Evolutionary conservation across 2,797 vertebrate species (phyloP), one percentile per base, ranked within the genome.

Genomic region (Passerculus sandwichensis): DNA sequence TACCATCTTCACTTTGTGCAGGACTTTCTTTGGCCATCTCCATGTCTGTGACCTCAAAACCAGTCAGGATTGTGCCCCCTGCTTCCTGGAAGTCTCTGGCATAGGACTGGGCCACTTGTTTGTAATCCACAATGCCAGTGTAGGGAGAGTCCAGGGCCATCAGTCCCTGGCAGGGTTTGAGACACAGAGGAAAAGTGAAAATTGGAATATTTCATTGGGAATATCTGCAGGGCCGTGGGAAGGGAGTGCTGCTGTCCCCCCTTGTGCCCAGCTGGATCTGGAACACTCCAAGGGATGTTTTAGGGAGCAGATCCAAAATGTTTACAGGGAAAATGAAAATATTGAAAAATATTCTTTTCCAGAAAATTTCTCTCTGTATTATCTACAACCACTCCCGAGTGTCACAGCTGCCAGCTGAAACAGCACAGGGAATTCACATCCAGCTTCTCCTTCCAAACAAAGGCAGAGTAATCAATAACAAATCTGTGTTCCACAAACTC

Each of bases 61-160:
- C 97, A 1, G 98, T 99, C 50, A 98, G 29, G 88, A 99, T 96
- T 2, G 88, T 97, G 32, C 99, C 99, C 32, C 99, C 99, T 5
- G 98, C 98, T 85, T 99, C 98, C 96, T 98, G 96, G 85, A 99
- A 99, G 97, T 99, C 99, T 76, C 98, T 96, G 40, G 98, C 98
- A 56, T 98, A 99, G 29, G 98, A 96, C 53, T 98, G 97, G 45
- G 99, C 98, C 89, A 99, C 98, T 96, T 98, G 97, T 87, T 98
- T 98, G 96, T 99, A 99, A 96, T 99, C 98, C 87, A 99, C 99
- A 57, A 99, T 99, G 62, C 99, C 99, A 2, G 99, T 99, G 94
- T 98, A 98, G 2, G 99, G 99, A 3, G 99, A 99, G 90, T 99
- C 99, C 60, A 99, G 97, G 42, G 99, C 99, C 99, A 99, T 98